Percentiles rank a stretch among this genome's conserved stretches.
Evolutionary conservation across 1,140 invertebrate species (phyloP).

Genomic region (Charaxes varanes): DNA sequence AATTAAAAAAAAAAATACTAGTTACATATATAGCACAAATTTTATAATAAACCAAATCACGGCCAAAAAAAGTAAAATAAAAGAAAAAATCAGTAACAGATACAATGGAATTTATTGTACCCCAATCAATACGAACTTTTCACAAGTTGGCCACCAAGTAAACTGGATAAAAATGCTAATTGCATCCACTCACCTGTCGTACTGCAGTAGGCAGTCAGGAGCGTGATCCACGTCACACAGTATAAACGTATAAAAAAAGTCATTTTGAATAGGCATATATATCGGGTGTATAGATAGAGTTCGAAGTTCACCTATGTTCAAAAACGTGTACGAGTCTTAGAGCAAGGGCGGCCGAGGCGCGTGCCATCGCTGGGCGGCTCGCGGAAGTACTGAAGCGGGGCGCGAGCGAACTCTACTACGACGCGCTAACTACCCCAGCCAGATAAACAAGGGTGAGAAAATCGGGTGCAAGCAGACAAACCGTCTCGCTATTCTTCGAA

Average conservation of each 20-base stretch:
- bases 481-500: slow-evolving; percentile 66
- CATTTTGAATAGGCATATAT: slow-evolving; percentile 53
- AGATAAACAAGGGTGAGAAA: slow-evolving; percentile 69
- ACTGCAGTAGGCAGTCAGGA: slow-evolving; percentile 51
- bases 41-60: not conserved
- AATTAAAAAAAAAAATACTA: no score
- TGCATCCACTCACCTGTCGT: slow-evolving; percentile 62
- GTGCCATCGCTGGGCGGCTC: slow-evolving; percentile 58
- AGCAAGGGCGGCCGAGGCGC: slow-evolving; percentile 30
- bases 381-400: slow-evolving; percentile 63
- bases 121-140: slow-evolving; percentile 35
- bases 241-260: slow-evolving; percentile 71
- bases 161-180: slow-evolving; percentile 63
- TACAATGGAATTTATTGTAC: slow-evolving; percentile 2
- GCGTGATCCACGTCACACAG: slow-evolving; percentile 60
- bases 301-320: slow-evolving; percentile 48
- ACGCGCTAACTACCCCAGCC: slow-evolving; percentile 53
- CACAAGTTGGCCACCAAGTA: slow-evolving; percentile 31
- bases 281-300: slow-evolving; percentile 20
- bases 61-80: not conserved
- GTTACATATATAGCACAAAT: no score
- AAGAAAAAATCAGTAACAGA: not conserved
- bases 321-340: slow-evolving; percentile 28
- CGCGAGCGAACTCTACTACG: slow-evolving; percentile 36
- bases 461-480: slow-evolving; percentile 67